These are phyloP conservation scores for Dilophus febrilis DNA, from an alignment of 2,888 invertebrate genomes.

Conservation along the genomic window DNA sequence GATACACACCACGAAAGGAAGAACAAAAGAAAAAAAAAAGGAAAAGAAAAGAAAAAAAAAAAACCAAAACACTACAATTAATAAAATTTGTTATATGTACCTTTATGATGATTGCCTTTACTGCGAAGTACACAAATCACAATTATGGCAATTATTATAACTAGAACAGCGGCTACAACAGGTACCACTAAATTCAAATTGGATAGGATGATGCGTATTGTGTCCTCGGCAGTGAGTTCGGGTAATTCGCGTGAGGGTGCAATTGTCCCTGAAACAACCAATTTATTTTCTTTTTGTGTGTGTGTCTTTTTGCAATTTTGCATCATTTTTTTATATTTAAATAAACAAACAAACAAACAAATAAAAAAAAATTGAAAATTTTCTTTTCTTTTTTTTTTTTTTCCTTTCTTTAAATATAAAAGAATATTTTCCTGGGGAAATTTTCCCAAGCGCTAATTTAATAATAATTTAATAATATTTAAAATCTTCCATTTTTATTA, in stretches of 20 bases:
- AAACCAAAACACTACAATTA: slow-evolving; percentile 21
- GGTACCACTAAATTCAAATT: slow-evolving; percentile 89
- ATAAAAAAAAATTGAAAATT: too few species aligned
- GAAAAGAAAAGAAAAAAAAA: slow-evolving; percentile 15
- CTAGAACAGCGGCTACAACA: slow-evolving; percentile 76
- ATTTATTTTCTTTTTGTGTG: slow-evolving; percentile 10
- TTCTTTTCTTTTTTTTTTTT: too few species aligned
- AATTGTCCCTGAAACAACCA: slow-evolving; percentile 79
- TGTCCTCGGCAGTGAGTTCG: slow-evolving; percentile 60
- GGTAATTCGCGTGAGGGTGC: slow-evolving; percentile 77
- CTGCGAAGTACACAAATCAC: slow-evolving; percentile 84
- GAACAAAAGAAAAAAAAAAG: not conserved
- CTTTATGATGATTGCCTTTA: slow-evolving; percentile 70
- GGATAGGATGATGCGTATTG: slow-evolving; percentile 71
- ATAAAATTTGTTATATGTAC: slow-evolving; percentile 36
- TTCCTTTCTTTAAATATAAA: too few species aligned
- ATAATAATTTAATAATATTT: too few species aligned
- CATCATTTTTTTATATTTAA: too few species aligned
- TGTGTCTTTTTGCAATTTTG: not conserved
- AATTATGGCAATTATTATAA: slow-evolving; percentile 83
- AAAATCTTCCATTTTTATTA: too few species aligned
- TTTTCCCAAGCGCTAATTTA: too few species aligned
- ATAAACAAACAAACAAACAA: too few species aligned
- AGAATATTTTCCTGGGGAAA: too few species aligned
- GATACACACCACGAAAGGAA: too few species aligned